Conservation (phyloP, 2,113 vertebrate species). For the Callithrix jacchus region DNA sequence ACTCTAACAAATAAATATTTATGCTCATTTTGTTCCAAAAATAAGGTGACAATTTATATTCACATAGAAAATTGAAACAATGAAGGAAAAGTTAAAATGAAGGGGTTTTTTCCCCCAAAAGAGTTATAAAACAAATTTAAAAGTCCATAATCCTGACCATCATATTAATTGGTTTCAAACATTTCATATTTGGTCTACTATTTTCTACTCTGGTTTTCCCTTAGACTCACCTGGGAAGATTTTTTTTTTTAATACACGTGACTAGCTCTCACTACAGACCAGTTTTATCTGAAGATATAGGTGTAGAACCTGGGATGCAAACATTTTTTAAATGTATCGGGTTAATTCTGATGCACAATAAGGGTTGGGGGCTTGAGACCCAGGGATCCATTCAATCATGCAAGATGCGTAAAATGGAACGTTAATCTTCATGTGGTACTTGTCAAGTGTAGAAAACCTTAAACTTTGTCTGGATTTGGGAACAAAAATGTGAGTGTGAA, state of each 20-base stretch:
- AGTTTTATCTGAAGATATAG: neutral
- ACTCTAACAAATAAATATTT: neutral
- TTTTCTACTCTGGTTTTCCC: neutral
- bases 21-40: neutral
- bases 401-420: constrained; percentile 11
- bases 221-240: neutral
- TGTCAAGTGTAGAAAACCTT: neutral
- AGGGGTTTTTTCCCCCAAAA: neutral
- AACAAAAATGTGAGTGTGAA: constrained; percentile 30
- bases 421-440: neutral
- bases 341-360: neutral
- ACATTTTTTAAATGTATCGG: neutral
- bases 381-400: neutral
- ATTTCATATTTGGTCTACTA: neutral
- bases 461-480: constrained; percentile 21
- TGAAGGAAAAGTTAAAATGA: neutral
- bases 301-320: neutral
- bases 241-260: neutral
- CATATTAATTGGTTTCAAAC: constrained; percentile 17
- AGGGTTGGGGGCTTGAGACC: neutral
- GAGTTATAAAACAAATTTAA: constrained; percentile 14
- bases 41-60: neutral
- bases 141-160: neutral
- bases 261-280: neutral
- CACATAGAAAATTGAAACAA: neutral